Conservation (phyloP, 1,140 invertebrate species). For the Aphelinus atriplicis region DNA sequence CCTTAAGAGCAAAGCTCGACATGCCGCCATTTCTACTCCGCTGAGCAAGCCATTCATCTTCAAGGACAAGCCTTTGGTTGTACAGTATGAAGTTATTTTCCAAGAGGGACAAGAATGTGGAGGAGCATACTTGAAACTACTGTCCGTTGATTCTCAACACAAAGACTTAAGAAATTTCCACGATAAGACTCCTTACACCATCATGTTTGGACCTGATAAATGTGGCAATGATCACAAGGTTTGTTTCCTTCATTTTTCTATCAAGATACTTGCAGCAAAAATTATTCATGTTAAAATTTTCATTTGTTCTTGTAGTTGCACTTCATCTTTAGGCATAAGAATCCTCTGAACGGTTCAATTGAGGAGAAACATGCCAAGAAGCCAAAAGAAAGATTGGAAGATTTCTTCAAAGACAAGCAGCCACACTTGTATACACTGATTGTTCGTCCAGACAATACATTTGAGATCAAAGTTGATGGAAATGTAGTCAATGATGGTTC, state of each 20-base stretch:
- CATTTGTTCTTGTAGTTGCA: constrained; percentile 74
- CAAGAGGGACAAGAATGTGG: constrained; percentile 99
- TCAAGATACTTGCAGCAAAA: neutral
- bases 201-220: constrained; percentile 99
- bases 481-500: constrained; percentile 87
- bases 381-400: constrained; percentile 85
- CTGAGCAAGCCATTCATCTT: constrained; percentile 88
- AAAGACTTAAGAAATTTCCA: constrained; percentile 85
- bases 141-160: constrained; percentile 75
- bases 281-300: constrained; percentile 25
- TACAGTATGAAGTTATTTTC: constrained; percentile 91
- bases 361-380: constrained; percentile 94
- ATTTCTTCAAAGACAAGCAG: constrained; percentile 92
- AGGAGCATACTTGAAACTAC: constrained; percentile 95
- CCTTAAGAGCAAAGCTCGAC: constrained; percentile 94
- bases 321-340: constrained; percentile 97
- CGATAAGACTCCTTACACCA: constrained; percentile 96
- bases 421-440: constrained; percentile 95
- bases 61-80: constrained; percentile 85
- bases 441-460: constrained; percentile 88
- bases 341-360: constrained; percentile 89
- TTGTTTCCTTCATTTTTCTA: constrained; percentile 15
- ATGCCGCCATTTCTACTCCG: constrained; percentile 91
- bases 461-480: constrained; percentile 77
- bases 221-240: constrained; percentile 95